phyloP scores from a whole-genome alignment of 2,888 invertebrate species.

The Odontocerum albicorne region DNA sequence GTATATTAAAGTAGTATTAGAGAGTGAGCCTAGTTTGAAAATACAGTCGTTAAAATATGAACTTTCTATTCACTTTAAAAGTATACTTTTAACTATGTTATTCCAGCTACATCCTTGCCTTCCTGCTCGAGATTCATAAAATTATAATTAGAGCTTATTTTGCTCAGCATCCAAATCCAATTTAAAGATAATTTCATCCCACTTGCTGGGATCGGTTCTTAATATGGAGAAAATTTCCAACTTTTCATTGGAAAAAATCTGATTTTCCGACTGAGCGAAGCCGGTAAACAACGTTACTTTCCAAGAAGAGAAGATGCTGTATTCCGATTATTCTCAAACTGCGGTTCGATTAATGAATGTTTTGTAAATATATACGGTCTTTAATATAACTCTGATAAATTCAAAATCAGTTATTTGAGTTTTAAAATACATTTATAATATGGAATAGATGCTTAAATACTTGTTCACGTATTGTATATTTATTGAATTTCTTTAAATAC shows the following conservation, averaged over 20 bases:
- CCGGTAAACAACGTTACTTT: slow-evolving; percentile 11
- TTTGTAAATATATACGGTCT: too few relatives aligned
- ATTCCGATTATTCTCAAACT: too few relatives aligned
- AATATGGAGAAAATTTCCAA: slow-evolving; percentile 6
- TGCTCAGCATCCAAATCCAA: slow-evolving; percentile 7
- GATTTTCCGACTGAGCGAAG: slow-evolving; percentile 6
- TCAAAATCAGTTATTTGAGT: too few relatives aligned
- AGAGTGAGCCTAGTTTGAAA: not conserved
- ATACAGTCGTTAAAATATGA: not conserved
- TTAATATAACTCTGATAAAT: too few relatives aligned
- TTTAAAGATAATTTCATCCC: slow-evolving; percentile 7
- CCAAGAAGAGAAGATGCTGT: too few relatives aligned
- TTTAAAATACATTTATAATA: too few relatives aligned
- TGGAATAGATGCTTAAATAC: too few relatives aligned
- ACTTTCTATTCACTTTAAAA: too few relatives aligned
- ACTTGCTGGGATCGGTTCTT: slow-evolving; percentile 9
- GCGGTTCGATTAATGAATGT: too few relatives aligned
- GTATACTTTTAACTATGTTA: too few relatives aligned
- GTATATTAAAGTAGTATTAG: not conserved
- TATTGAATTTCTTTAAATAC: too few relatives aligned
- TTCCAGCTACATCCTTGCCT: not conserved
- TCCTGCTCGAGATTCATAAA: not conserved
- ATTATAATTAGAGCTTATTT: slow-evolving; percentile 14
- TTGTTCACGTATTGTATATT: too few relatives aligned
- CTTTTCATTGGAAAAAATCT: slow-evolving; percentile 12